These are phyloP conservation scores for Cydia fagiglandana DNA, from an alignment of 1,140 invertebrate species.

Conservation along the genomic window DNA sequence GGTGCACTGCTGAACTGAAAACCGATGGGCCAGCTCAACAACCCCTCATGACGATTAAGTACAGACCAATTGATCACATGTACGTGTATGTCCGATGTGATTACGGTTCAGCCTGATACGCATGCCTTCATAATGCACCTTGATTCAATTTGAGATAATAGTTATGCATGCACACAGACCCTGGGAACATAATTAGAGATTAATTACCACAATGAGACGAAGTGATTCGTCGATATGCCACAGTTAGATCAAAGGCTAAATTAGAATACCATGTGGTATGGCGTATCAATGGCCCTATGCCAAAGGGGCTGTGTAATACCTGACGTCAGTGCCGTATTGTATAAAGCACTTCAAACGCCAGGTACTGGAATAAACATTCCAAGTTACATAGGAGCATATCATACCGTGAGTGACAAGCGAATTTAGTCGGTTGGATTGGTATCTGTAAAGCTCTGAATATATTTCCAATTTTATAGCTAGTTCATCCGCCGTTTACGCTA, in stretches of 20 bases:
- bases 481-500: no score
- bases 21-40: not conserved
- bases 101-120: not conserved
- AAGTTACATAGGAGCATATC: not conserved
- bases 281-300: conserved; percentile 10
- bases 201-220: not conserved
- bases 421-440: not conserved
- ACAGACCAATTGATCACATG: not conserved
- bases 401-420: not conserved
- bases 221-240: conserved; percentile 3
- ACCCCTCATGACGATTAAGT: not conserved
- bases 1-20: not conserved
- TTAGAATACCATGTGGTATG: not conserved
- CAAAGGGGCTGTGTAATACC: conserved; percentile 27
- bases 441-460: not conserved
- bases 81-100: not conserved
- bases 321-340: conserved; percentile 12
- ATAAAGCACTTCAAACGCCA: conserved; percentile 21
- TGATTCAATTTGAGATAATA: conserved; percentile 6
- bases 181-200: not conserved
- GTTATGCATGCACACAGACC: not conserved
- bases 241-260: conserved; percentile 13
- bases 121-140: conserved; percentile 6
- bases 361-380: conserved; percentile 6
- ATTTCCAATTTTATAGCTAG: not conserved